Percentiles rank a stretch among this genome's conserved stretches.
These are phyloP conservation scores for Hippoglossus stenolepis DNA, from an alignment of 2,113 vertebrate species.

Conservation along the genomic window DNA sequence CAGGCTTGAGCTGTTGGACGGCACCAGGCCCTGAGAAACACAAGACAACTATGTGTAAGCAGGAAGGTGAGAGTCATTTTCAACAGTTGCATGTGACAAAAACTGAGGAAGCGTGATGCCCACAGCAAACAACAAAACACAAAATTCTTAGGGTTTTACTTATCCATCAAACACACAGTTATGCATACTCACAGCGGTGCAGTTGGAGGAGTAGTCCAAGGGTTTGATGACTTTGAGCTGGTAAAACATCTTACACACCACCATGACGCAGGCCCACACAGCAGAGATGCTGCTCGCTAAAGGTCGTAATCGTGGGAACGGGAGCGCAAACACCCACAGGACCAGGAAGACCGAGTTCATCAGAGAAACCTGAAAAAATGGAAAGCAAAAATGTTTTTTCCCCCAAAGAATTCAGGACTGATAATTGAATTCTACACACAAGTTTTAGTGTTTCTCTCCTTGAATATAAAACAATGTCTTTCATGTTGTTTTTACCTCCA, in stretches of 20 bases:
- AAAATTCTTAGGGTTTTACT: background rate
- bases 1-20: constrained; percentile 67
- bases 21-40: constrained; percentile 62
- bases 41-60: background rate
- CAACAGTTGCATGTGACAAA: background rate
- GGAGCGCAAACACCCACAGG: constrained; percentile 82
- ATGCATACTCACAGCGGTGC: constrained; percentile 75
- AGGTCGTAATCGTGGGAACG: constrained; percentile 74
- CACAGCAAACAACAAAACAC: background rate
- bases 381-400: background rate
- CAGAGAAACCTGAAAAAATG: constrained; percentile 78
- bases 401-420: no score
- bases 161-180: background rate
- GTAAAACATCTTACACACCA: constrained; percentile 86
- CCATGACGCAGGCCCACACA: constrained; percentile 83
- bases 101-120: background rate
- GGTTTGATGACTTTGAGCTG: constrained; percentile 85
- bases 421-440: no score
- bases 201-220: constrained; percentile 81
- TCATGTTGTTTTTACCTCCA: background rate
- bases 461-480: background rate
- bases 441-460: background rate
- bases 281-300: constrained; percentile 78
- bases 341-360: constrained; percentile 83
- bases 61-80: background rate